Conservation (phyloP, 2,797 vertebrate species). For the Sylvilagus floridanus region DNA sequence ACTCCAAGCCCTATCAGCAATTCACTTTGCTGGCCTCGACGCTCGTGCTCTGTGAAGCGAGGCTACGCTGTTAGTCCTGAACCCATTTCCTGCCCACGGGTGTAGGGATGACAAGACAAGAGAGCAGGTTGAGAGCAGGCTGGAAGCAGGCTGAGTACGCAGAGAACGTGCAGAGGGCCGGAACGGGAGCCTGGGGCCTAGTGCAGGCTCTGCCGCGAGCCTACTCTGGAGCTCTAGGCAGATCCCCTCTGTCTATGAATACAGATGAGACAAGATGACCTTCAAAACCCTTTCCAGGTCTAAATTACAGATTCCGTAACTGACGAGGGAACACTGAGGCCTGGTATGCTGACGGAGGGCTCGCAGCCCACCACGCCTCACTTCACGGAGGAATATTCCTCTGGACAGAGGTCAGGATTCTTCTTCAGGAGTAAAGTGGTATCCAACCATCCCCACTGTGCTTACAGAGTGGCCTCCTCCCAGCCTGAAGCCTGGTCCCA, state of each 20-base stretch:
- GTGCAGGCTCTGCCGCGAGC: background rate
- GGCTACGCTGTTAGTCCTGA: background rate
- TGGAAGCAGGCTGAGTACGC: background rate
- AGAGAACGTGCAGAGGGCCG: background rate
- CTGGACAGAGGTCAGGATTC: background rate
- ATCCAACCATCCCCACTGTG: background rate
- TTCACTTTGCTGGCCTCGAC: background rate
- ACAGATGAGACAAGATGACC: background rate
- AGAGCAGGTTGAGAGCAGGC: background rate
- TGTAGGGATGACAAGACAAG: background rate
- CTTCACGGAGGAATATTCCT: background rate
- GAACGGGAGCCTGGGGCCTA: background rate
- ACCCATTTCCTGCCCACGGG: background rate
- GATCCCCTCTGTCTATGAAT: conserved; percentile 18
- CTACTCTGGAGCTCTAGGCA: background rate
- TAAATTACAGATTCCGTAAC: background rate
- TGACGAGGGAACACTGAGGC: background rate
- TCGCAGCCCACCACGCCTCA: background rate
- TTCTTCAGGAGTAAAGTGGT: conserved; percentile 63
- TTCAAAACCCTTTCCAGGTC: conserved; percentile 11
- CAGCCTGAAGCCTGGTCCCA: conserved; percentile 48
- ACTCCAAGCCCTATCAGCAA: background rate
- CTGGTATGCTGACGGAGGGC: background rate
- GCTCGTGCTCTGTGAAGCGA: background rate
- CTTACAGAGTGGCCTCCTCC: conserved; percentile 17